Evolutionary conservation across 2,113 vertebrate genomes (phyloP).

Genomic region (Dolichallabes microphthalmus): DNA sequence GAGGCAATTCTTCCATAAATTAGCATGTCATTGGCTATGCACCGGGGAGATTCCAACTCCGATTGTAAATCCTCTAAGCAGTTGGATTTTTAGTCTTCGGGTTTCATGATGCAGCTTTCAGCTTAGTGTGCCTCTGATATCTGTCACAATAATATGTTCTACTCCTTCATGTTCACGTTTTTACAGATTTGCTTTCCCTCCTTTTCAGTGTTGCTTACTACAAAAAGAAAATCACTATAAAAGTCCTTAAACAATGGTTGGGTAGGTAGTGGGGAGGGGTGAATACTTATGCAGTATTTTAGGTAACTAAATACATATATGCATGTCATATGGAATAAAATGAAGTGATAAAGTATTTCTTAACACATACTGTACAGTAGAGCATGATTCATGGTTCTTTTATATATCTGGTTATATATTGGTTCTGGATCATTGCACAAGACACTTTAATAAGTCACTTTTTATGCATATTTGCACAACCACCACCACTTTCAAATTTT

Average conservation of each 20-base stretch:
- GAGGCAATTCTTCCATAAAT: constrained; percentile 43
- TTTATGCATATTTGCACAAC: too few relatives aligned
- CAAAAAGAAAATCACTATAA: background rate
- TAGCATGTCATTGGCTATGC: constrained; percentile 32
- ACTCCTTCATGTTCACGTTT: background rate
- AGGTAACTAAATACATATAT: too few relatives aligned
- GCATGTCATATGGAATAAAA: background rate
- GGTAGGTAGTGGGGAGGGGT: background rate
- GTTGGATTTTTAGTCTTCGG: background rate
- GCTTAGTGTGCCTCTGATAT: background rate
- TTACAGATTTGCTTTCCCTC: background rate
- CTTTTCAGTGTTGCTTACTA: background rate
- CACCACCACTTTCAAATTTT: too few relatives aligned
- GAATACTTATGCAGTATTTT: too few relatives aligned
- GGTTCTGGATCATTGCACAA: too few relatives aligned
- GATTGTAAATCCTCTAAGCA: constrained; percentile 33
- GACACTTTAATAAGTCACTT: too few relatives aligned
- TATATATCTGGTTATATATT: too few relatives aligned
- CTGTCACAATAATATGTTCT: background rate
- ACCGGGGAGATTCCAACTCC: constrained; percentile 29
- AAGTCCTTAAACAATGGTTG: background rate
- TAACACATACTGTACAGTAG: background rate
- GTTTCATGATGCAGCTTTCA: background rate
- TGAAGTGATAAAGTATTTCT: background rate
- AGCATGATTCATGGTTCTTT: background rate